Evolutionary conservation across 2,888 invertebrate species (phyloP).

Genomic region (Agrilus biguttatus): DNA sequence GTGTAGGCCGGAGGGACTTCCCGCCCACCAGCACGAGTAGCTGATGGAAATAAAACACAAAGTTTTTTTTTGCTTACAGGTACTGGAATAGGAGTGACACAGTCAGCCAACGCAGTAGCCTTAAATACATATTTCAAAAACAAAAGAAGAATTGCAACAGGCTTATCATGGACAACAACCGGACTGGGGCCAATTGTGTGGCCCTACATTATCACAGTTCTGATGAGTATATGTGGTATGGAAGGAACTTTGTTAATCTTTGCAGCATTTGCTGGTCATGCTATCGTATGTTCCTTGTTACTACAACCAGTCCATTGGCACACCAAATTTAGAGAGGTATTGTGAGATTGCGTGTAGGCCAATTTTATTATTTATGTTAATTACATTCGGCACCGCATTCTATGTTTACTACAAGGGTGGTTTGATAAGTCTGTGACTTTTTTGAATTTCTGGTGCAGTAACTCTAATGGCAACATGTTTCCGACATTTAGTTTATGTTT

Average conservation of each 20-base stretch:
- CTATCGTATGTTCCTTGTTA: conserved; percentile 49
- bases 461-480: too few species aligned
- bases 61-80: conserved; percentile 36
- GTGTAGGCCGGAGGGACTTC: too few species aligned
- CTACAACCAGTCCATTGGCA: conserved; percentile 67
- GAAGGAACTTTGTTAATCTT: conserved; percentile 52
- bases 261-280: conserved; percentile 51
- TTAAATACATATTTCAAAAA: conserved; percentile 61
- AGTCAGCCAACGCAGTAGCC: conserved; percentile 55
- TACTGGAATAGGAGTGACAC: conserved; percentile 48
- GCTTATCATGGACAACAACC: conserved; percentile 56
- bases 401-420: too few species aligned
- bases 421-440: too few species aligned
- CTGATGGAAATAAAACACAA: too few species aligned
- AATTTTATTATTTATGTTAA: too few species aligned
- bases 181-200: conserved; percentile 59
- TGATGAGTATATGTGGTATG: conserved; percentile 47
- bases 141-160: conserved; percentile 53
- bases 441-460: too few species aligned
- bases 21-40: too few species aligned
- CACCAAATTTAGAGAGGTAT: conserved; percentile 31
- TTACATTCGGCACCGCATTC: too few species aligned
- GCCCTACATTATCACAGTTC: conserved; percentile 52
- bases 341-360: too few species aligned
- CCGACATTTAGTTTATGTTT: too few species aligned